Percentiles rank a stretch among this genome's conserved stretches.
phyloP scores from a whole-genome alignment of 2,797 vertebrate species.

The Anisognathus igniventris region DNA sequence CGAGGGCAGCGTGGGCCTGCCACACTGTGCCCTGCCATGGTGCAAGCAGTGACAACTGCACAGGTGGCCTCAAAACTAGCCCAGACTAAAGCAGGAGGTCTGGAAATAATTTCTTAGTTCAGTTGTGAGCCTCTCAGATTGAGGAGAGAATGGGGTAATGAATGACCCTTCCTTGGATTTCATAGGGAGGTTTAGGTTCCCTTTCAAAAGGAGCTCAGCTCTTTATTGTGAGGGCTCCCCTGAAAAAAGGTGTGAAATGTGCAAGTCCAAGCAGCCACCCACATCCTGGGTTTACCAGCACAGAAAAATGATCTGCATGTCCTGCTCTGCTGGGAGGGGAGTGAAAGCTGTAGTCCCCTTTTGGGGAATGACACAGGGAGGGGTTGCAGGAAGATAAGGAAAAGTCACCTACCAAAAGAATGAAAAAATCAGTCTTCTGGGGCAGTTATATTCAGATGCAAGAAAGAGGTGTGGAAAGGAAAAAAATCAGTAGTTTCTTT shows the following conservation, averaged over 20 bases:
- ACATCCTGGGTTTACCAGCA: background rate
- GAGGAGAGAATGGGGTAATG: background rate
- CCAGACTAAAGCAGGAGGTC: background rate
- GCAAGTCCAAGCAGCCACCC: background rate
- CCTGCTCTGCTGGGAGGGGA: background rate
- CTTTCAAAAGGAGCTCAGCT: background rate
- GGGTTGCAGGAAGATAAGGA: background rate
- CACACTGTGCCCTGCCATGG: rapidly evolving
- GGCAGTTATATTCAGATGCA: background rate
- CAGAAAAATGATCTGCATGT: background rate
- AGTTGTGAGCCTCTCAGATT: background rate
- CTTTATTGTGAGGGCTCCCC: background rate
- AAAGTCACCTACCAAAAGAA: background rate
- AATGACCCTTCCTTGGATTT: background rate
- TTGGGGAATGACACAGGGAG: background rate
- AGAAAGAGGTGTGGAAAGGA: background rate
- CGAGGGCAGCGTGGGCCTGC: rapidly evolving
- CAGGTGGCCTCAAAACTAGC: background rate
- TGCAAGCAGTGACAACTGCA: rapidly evolving
- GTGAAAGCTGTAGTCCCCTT: background rate
- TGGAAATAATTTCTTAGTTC: background rate
- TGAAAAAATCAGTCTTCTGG: background rate
- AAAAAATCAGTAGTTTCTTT: background rate
- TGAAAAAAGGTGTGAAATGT: background rate
- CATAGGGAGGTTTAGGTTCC: background rate